phyloP scores from a whole-genome alignment of 2,797 vertebrate species.

The Leptodactylus fallax region DNA sequence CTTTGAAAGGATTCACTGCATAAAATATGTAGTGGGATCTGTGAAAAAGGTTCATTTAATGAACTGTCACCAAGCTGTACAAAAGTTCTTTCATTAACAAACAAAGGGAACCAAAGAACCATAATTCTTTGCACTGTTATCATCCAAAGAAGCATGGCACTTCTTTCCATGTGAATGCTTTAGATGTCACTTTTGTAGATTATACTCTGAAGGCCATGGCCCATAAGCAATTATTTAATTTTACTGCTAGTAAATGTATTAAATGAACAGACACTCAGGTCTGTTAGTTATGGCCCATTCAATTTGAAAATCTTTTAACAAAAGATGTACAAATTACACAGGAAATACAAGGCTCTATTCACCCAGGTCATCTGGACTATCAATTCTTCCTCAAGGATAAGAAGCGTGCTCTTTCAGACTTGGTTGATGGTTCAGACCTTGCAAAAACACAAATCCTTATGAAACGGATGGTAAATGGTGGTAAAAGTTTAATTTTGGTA shows the following conservation, averaged over 20 bases:
- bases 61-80: slow-evolving; percentile 64
- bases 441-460: background rate
- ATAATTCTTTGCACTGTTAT: slow-evolving; percentile 22
- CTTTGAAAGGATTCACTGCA: slow-evolving; percentile 66
- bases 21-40: slow-evolving; percentile 66
- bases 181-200: slow-evolving; percentile 38
- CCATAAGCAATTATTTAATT: slow-evolving; percentile 45
- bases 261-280: slow-evolving; percentile 37
- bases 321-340: background rate
- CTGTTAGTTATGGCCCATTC: slow-evolving; percentile 15
- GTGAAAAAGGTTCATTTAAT: slow-evolving; percentile 63
- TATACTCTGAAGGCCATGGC: slow-evolving; percentile 34
- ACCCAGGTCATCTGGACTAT: background rate
- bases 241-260: slow-evolving; percentile 45
- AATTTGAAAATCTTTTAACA: background rate
- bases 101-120: slow-evolving; percentile 45
- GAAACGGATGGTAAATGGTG: background rate
- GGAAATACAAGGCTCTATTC: background rate
- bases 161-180: slow-evolving; percentile 49
- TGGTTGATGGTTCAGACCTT: background rate
- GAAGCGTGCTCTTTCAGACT: background rate
- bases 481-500: background rate
- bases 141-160: slow-evolving; percentile 12
- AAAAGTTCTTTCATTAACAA: slow-evolving; percentile 61
- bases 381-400: background rate